phyloP scores from a whole-genome alignment of 2,888 invertebrate species.

The Pediacus dermestoides region DNA sequence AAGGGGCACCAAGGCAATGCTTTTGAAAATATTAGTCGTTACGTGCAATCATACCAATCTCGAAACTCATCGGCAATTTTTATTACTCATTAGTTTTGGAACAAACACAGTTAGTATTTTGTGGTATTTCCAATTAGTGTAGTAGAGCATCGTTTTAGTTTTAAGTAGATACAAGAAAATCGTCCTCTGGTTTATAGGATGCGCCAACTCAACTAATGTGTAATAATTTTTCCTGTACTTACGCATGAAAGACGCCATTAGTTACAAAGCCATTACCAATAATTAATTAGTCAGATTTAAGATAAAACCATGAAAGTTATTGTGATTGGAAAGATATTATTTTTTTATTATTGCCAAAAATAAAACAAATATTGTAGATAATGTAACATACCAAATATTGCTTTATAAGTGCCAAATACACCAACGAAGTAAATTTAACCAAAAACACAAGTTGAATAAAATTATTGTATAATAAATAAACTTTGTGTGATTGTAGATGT shows the following conservation, averaged over 20 bases:
- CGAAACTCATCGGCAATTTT: too few relatives aligned
- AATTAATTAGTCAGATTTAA: constrained; percentile 32
- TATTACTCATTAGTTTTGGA: too few relatives aligned
- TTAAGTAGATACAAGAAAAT: too few relatives aligned
- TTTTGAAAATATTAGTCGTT: constrained; percentile 36
- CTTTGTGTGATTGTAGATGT: constrained; percentile 22
- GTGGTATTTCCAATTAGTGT: too few relatives aligned
- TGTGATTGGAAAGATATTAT: constrained; percentile 41
- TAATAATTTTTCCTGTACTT: not conserved
- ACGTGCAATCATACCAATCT: constrained; percentile 45
- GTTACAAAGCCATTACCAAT: constrained; percentile 32
- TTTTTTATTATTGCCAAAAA: constrained; percentile 35
- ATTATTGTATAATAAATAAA: constrained; percentile 5
- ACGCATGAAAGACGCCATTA: constrained; percentile 17
- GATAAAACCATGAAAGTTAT: constrained; percentile 30
- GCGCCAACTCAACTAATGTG: too few relatives aligned
- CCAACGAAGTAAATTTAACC: constrained; percentile 29
- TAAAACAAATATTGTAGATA: too few relatives aligned
- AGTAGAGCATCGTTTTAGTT: too few relatives aligned
- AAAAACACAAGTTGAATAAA: constrained; percentile 1
- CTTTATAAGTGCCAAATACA: constrained; percentile 43
- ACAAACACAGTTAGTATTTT: too few relatives aligned
- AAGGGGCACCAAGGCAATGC: constrained; percentile 47
- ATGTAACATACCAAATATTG: constrained; percentile 31
- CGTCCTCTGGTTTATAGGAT: too few relatives aligned